Evolutionary conservation across 2,888 invertebrate species (phyloP).

Genomic region (Ochropleura plecta): DNA sequence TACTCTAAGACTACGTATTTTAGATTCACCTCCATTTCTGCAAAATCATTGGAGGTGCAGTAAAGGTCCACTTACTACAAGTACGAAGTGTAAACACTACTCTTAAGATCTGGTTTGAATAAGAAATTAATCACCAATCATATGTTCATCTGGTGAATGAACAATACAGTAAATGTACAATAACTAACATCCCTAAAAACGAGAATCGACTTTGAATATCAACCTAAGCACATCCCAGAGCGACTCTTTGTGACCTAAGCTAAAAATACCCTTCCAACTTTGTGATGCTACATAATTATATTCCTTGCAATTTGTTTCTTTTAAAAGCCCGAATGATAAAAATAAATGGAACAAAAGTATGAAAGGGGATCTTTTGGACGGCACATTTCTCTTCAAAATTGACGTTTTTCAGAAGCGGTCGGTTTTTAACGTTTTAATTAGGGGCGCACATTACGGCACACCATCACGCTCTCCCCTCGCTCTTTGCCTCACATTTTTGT

Average conservation of each 20-base stretch:
- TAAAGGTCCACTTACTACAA: not conserved
- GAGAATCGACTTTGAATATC: conserved; percentile 15
- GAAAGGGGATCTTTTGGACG: conserved; percentile 87
- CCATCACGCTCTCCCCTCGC: conserved; percentile 89
- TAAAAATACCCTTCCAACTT: conserved; percentile 60
- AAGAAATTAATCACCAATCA: not conserved
- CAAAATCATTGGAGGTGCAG: not conserved
- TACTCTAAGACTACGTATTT: not conserved
- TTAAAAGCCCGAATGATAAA: conserved; percentile 81
- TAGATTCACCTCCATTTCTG: not conserved
- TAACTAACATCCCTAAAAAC: not conserved
- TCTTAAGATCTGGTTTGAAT: not conserved
- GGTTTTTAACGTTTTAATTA: conserved; percentile 91
- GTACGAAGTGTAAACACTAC: not conserved
- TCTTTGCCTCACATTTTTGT: conserved; percentile 89
- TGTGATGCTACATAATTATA: conserved; percentile 72
- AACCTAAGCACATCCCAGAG: conserved; percentile 25
- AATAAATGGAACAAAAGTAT: conserved; percentile 85
- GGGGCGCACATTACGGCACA: conserved; percentile 90
- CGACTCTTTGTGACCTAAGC: conserved; percentile 50
- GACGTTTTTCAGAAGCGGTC: conserved; percentile 89
- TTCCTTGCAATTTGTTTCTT: conserved; percentile 81
- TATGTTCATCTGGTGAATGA: not conserved
- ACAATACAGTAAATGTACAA: not conserved
- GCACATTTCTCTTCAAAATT: conserved; percentile 90